Conservation (phyloP, 2,113 vertebrate genomes). For the Phocoena phocoena region DNA sequence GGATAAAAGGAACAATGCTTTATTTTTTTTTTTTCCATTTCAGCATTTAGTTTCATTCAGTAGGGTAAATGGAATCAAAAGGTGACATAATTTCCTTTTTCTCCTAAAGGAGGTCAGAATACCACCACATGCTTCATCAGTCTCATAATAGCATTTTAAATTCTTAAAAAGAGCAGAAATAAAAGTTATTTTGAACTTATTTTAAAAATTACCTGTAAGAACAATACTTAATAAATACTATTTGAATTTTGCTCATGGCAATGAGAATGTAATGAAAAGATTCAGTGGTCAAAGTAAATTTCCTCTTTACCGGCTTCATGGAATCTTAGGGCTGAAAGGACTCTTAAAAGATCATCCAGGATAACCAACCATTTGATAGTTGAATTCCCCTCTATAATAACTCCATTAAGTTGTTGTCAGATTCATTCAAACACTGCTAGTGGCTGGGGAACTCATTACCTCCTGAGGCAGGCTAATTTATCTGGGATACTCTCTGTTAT, state of each 20-base stretch:
- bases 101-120: constrained; percentile 8
- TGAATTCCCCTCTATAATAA: neutral
- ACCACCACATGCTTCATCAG: constrained; percentile 44
- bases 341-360: neutral
- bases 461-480: neutral
- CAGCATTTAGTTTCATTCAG: neutral
- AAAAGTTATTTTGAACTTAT: constrained; percentile 56
- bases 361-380: neutral
- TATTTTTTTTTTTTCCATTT: neutral
- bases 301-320: constrained; percentile 28
- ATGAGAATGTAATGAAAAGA: constrained; percentile 32
- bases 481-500: neutral
- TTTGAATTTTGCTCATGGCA: constrained; percentile 40
- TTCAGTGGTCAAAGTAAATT: constrained; percentile 6
- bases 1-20: neutral
- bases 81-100: neutral
- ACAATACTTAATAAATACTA: neutral
- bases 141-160: constrained; percentile 57
- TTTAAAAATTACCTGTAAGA: constrained; percentile 42
- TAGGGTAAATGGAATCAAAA: constrained; percentile 33
- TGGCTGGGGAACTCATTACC: neutral
- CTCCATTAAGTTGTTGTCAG: neutral
- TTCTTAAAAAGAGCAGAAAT: constrained; percentile 70
- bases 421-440: neutral
- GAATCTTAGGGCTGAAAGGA: neutral